Evolutionary conservation across 1,140 invertebrate species (phyloP).

Genomic region (Trichonephila inaurata): DNA sequence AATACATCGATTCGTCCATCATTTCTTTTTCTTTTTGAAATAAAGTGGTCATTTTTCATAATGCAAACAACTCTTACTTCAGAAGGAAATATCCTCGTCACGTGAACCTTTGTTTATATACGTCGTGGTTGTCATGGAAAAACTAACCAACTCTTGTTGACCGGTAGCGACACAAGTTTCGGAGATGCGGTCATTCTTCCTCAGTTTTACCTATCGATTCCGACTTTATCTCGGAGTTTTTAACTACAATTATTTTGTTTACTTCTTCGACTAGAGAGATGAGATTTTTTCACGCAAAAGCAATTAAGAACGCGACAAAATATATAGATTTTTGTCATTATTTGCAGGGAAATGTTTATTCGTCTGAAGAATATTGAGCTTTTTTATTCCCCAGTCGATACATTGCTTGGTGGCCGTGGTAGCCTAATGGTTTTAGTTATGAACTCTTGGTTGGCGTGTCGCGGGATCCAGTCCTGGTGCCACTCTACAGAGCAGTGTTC

Average conservation of each 20-base stretch:
- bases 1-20: not conserved
- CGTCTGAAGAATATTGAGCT: no score
- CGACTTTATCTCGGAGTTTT: not conserved
- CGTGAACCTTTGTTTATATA: not conserved
- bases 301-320: no score
- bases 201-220: not conserved
- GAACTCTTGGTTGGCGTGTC: no score
- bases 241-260: not conserved
- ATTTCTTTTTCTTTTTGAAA: not conserved
- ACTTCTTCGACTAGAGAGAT: no score
- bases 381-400: no score
- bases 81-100: not conserved
- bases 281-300: no score
- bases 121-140: constrained; percentile 27
- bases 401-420: no score
- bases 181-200: not conserved
- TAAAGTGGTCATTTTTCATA: constrained; percentile 34
- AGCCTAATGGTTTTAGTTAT: no score
- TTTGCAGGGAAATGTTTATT: no score
- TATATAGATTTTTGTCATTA: no score
- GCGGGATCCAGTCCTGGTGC: no score
- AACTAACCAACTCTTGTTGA: not conserved
- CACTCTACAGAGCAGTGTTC: no score
- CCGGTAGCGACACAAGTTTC: not conserved
- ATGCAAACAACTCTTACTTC: constrained; percentile 12